These are phyloP conservation scores for Lucinisca nassula DNA, from an alignment of 2,888 invertebrate species.

Conservation along the genomic window DNA sequence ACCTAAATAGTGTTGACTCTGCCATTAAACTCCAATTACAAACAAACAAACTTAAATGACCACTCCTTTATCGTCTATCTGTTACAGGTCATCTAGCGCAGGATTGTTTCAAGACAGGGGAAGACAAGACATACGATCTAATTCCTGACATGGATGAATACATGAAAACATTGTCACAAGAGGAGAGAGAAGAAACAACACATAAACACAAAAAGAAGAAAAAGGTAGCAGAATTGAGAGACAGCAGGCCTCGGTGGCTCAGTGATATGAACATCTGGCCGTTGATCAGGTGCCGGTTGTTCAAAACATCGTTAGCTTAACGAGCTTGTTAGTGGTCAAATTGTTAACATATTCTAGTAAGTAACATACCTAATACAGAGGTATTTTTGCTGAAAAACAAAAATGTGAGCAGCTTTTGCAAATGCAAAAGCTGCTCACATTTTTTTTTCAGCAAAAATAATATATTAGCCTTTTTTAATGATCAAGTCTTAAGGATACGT, in stretches of 20 bases:
- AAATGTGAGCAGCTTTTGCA: too few relatives aligned
- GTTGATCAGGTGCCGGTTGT: not conserved
- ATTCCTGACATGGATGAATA: conserved; percentile 82
- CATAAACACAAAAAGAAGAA: conserved; percentile 58
- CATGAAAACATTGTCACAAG: conserved; percentile 34
- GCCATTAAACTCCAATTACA: too few relatives aligned
- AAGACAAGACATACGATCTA: conserved; percentile 82
- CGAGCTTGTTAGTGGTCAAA: not conserved
- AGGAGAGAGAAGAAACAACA: not conserved
- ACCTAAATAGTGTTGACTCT: too few relatives aligned
- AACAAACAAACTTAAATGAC: too few relatives aligned
- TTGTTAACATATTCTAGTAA: not conserved
- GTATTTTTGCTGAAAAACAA: too few relatives aligned
- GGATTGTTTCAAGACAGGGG: conserved; percentile 83
- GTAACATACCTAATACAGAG: not conserved
- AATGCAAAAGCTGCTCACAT: too few relatives aligned
- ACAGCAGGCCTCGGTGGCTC: not conserved
- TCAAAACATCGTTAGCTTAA: too few relatives aligned
- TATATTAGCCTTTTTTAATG: too few relatives aligned
- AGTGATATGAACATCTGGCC: not conserved
- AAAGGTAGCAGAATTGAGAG: conserved; percentile 26
- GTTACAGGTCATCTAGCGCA: conserved; percentile 85
- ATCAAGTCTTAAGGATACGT: not conserved
- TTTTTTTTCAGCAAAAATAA: too few relatives aligned
- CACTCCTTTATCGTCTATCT: too few relatives aligned